Evolutionary conservation across 2,797 vertebrate species (phyloP).

Genomic region (Dryobates pubescens): DNA sequence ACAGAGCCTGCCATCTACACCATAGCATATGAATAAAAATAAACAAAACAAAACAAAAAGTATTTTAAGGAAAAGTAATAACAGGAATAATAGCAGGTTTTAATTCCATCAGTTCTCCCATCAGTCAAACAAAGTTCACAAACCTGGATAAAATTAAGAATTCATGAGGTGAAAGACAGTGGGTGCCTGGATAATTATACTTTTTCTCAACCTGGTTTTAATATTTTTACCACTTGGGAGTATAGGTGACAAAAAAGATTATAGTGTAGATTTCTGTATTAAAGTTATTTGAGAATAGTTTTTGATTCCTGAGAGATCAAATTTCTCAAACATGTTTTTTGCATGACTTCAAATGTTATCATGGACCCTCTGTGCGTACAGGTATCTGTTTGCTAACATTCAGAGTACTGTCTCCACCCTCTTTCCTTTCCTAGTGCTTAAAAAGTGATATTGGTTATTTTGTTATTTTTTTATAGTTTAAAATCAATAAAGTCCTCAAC

Average conservation of each 20-base stretch:
- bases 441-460: neutral
- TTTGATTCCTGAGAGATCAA: neutral
- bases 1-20: neutral
- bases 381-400: neutral
- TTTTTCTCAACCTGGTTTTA: slow-evolving; percentile 13
- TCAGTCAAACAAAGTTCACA: slow-evolving; percentile 9
- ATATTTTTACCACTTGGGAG: slow-evolving; percentile 5
- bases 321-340: neutral
- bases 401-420: neutral
- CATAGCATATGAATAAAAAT: neutral
- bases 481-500: neutral
- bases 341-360: neutral
- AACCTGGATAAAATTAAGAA: neutral
- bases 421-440: neutral
- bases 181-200: slow-evolving; percentile 40
- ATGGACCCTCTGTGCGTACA: neutral
- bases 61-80: slow-evolving; percentile 22
- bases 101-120: slow-evolving; percentile 18
- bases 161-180: slow-evolving; percentile 39
- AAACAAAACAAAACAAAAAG: neutral
- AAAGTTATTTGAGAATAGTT: neutral
- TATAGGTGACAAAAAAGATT: slow-evolving; percentile 17
- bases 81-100: neutral
- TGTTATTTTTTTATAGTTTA: neutral
- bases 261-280: neutral